These are phyloP conservation scores for Spea hammondii DNA, from an alignment of 2,797 vertebrate genomes.

Conservation along the genomic window DNA sequence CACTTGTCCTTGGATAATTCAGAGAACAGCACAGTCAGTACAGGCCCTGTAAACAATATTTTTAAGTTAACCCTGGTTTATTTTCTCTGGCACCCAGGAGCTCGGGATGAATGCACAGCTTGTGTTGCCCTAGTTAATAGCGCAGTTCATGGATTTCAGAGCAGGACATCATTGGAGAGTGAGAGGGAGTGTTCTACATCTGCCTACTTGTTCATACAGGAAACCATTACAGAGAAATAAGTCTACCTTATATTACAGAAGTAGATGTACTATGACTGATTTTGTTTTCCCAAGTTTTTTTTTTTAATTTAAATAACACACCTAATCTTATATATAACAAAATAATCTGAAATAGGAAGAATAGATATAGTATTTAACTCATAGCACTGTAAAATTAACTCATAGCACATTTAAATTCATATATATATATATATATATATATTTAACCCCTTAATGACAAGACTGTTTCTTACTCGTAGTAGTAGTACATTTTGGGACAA, in stretches of 20 bases:
- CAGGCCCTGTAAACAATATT: slow-evolving; percentile 45
- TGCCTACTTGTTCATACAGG: slow-evolving; percentile 48
- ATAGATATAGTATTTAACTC: too few relatives aligned
- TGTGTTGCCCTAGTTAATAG: slow-evolving; percentile 47
- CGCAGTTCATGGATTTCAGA: slow-evolving; percentile 36
- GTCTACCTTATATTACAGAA: slow-evolving; percentile 23
- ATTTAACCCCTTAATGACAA: too few relatives aligned
- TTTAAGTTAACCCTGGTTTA: slow-evolving; percentile 45
- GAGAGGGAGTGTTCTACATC: slow-evolving; percentile 35
- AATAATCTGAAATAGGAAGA: too few relatives aligned
- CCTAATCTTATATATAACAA: too few relatives aligned
- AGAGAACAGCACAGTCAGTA: slow-evolving; percentile 48
- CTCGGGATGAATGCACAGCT: slow-evolving; percentile 46
- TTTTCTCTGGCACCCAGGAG: slow-evolving; percentile 45
- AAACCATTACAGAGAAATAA: slow-evolving; percentile 37
- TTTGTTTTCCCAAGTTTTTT: too few relatives aligned
- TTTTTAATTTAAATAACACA: too few relatives aligned
- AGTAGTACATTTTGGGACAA: too few relatives aligned
- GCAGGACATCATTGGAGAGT: slow-evolving; percentile 50
- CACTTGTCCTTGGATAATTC: slow-evolving; percentile 26
- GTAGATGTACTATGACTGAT: neutral
- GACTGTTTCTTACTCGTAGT: too few relatives aligned
- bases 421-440: too few relatives aligned
- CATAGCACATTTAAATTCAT: too few relatives aligned
- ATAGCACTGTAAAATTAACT: too few relatives aligned